Evolutionary conservation across 1,140 invertebrate species (phyloP).

Genomic region (Lysiphlebus fabarum): DNA sequence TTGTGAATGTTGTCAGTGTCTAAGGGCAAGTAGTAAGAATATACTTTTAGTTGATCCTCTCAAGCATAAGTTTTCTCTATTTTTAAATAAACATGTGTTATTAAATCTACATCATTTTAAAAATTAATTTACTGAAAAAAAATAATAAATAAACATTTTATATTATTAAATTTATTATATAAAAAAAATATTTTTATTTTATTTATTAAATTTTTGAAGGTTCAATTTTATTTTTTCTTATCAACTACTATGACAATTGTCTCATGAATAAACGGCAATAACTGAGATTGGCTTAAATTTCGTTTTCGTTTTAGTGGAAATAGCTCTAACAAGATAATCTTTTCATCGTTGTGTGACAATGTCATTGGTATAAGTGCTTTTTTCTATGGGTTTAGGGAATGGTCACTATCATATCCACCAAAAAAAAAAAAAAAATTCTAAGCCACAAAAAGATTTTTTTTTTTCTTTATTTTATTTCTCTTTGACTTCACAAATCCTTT

Average conservation of each 20-base stretch:
- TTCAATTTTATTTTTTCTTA: constrained; percentile 20
- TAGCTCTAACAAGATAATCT: constrained; percentile 18
- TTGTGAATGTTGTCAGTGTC: too few species aligned
- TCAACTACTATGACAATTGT: background rate
- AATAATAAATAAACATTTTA: too few species aligned
- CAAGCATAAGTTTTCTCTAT: too few species aligned
- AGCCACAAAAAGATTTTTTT: constrained; percentile 6
- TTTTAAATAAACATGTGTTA: too few species aligned
- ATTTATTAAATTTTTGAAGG: background rate
- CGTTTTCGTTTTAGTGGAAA: constrained; percentile 27
- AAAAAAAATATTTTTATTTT: background rate
- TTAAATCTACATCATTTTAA: too few species aligned
- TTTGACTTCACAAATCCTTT: background rate
- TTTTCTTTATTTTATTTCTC: background rate
- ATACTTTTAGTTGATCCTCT: too few species aligned
- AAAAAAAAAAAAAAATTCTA: background rate
- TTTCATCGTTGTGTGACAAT: background rate
- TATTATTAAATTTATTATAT: too few species aligned
- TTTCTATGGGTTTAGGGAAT: background rate
- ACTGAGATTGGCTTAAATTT: constrained; percentile 37
- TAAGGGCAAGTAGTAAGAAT: too few species aligned
- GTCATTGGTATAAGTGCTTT: background rate
- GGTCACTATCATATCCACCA: background rate
- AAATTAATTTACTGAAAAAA: too few species aligned
- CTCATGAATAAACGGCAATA: constrained; percentile 31